Conservation (phyloP, 2,113 vertebrate genomes). For the Heteronetta atricapilla region DNA sequence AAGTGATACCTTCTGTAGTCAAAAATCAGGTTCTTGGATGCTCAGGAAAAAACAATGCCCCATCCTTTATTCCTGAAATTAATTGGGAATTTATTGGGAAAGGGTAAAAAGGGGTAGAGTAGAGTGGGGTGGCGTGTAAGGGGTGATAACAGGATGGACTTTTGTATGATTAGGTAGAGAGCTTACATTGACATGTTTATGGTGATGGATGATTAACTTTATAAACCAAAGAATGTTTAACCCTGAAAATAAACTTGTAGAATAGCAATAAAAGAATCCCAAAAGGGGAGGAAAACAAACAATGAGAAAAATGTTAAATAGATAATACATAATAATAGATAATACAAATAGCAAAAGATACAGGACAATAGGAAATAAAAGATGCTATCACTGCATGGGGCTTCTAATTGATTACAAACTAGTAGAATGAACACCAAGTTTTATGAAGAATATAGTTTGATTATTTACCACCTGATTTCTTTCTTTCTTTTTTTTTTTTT, state of each 20-base stretch:
- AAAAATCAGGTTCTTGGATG: not conserved
- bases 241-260: not conserved
- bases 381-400: not conserved
- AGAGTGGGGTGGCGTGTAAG: too few relatives aligned
- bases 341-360: not conserved
- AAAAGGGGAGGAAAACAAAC: not conserved
- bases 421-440: not conserved
- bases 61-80: not conserved
- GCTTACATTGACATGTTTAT: not conserved
- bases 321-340: not conserved
- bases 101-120: too few relatives aligned
- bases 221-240: not conserved
- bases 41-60: not conserved
- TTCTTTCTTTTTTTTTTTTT: not conserved
- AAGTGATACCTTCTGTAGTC: not conserved
- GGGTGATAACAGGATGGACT: not conserved
- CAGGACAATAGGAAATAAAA: not conserved
- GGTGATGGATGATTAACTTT: not conserved
- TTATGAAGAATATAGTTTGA: conserved; percentile 21
- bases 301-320: not conserved
- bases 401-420: not conserved
- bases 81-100: not conserved
- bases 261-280: not conserved
- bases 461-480: conserved; percentile 38
- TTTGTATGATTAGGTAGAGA: not conserved